phyloP scores from a whole-genome alignment of 2,113 vertebrate species.

The Hystrix cristata region DNA sequence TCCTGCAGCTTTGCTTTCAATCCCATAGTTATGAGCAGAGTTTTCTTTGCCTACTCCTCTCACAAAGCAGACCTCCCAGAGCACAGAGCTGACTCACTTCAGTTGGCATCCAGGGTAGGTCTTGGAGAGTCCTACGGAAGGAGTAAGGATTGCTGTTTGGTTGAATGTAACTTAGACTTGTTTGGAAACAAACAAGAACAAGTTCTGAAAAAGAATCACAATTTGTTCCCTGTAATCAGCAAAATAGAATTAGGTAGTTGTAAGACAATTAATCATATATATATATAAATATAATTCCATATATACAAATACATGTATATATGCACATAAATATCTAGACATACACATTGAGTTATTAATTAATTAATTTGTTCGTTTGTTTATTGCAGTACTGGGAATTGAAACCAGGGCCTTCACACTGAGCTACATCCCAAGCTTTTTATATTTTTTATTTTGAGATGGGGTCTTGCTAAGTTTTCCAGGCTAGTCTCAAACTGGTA shows the following conservation, averaged over 20 bases:
- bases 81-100: constrained; percentile 1
- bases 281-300: background rate
- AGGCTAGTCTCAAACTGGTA: background rate
- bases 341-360: background rate
- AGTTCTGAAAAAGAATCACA: background rate
- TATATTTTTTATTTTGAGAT: background rate
- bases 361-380: background rate
- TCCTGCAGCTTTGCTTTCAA: background rate
- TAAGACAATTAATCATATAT: background rate
- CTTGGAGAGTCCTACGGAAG: background rate
- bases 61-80: background rate
- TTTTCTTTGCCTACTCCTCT: background rate
- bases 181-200: background rate
- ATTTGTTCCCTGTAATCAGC: background rate
- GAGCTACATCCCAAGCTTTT: background rate
- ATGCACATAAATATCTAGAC: background rate
- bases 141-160: background rate
- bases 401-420: background rate
- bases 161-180: background rate
- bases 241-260: constrained; percentile 38
- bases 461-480: background rate
- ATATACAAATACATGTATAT: background rate
- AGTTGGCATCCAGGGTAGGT: background rate
- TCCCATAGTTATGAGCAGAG: background rate
- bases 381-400: background rate